Evolutionary conservation across 2,797 vertebrate genomes (phyloP), one percentile per base, ranked within the genome.

Genomic region (Mastacembelus armatus): DNA sequence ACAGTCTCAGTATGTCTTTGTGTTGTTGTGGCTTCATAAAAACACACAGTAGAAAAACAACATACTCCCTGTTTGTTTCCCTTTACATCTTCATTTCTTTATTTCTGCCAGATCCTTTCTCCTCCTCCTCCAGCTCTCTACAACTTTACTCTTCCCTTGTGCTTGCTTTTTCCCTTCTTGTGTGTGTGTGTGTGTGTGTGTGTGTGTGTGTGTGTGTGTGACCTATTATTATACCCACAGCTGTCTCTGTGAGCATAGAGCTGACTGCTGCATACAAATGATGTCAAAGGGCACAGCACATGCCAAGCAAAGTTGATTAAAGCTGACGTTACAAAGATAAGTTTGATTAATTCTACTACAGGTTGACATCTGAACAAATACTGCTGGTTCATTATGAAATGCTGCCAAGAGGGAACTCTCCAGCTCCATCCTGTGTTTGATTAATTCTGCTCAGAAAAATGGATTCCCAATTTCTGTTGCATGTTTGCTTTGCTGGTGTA

Each of bases 311-410:
- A 59, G 80, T 65, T 77, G 78, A 88, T 82, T 84, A 79, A 78
- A 82, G 67, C 66, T 73, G 78, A 84, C 43, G 42, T 63, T 60
- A 64, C 67, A 60, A 47, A 79, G 74, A 85, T 77, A 71, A 74
- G 66, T 69, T 74, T 77, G 77, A 88, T 85, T 85, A 77, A 75
- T 81, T 82, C 69, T 68, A 63, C 61, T 58, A 12, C 72, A 71
- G 78, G 71, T 71, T 76, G 79, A 74, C 77, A 72, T 67, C 48
- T 39, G 42, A 69, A 79, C 73, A 83, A 78, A 85, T 73, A 59
- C 48, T 10, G 61, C 74, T 2, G 27, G 15, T 63, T 81, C 60
- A 62, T 81, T 77, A 80, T 70, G 71, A 80, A 78, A 56, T 10
- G 22, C 61, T 43, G 70, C 73, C 55, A 61, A 45, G 36, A 67